These are phyloP conservation scores for Chamaedrilus cognettii DNA, from an alignment of 2,888 invertebrate genomes.

Conservation along the genomic window DNA sequence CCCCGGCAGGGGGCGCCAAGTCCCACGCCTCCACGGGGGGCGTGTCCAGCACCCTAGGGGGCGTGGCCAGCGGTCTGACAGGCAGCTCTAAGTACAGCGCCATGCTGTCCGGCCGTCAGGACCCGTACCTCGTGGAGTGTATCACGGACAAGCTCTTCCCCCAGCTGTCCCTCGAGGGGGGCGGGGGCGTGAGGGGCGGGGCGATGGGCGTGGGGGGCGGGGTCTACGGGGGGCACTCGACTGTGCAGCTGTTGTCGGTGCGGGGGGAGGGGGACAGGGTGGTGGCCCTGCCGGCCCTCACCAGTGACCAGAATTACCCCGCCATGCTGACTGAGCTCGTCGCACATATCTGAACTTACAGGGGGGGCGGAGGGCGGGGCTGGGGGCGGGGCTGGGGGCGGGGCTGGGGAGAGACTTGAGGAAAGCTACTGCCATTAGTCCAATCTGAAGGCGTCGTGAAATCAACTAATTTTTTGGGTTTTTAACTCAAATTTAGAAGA, in stretches of 20 bases:
- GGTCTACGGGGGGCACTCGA: slow-evolving; percentile 26
- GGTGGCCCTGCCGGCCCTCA: slow-evolving; percentile 59
- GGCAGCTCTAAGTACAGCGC: slow-evolving; percentile 13
- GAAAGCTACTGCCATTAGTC: too few species aligned
- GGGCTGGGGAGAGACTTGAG: too few species aligned
- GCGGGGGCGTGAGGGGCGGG: slow-evolving; percentile 35
- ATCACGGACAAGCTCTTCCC: slow-evolving; percentile 60
- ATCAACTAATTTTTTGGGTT: too few species aligned
- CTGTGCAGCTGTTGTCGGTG: slow-evolving; percentile 55
- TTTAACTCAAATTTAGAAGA: too few species aligned
- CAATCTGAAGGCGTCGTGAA: too few species aligned
- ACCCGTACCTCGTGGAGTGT: slow-evolving; percentile 61
- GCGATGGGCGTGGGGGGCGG: neutral
- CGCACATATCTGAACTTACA: slow-evolving; percentile 37
- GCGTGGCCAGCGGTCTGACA: too few species aligned
- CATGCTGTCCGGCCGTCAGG: slow-evolving; percentile 57
- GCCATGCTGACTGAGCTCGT: slow-evolving; percentile 63
- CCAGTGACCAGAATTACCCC: slow-evolving; percentile 62
- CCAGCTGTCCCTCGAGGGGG: slow-evolving; percentile 49
- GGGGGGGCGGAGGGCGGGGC: too few species aligned
- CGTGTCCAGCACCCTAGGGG: too few species aligned
- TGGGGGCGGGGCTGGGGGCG: too few species aligned
- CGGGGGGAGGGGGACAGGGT: slow-evolving; percentile 58
- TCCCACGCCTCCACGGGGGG: too few species aligned
- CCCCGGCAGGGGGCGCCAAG: too few species aligned